A percentile compares a stretch with the other conserved stretches of the same genome.
Conservation (phyloP, 2,113 vertebrate genomes). For the Coryphaenoides rupestris region DNA sequence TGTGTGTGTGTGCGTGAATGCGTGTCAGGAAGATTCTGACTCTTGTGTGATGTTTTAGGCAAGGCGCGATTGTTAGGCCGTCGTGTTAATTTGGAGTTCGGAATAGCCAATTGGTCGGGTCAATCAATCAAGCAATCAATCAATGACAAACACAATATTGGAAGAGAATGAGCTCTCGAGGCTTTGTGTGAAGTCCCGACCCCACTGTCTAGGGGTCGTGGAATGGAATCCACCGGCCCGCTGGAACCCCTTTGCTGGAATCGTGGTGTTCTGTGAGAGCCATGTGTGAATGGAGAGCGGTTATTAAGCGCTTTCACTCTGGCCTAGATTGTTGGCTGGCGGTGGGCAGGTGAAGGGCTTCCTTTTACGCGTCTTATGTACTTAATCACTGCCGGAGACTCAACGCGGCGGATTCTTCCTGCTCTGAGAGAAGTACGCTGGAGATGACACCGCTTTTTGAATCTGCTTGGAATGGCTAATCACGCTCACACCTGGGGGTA, state of each 20-base stretch:
- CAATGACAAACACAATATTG: not conserved
- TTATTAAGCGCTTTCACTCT: conserved; percentile 7
- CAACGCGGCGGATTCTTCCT: too few relatives aligned
- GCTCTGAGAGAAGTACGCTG: too few relatives aligned
- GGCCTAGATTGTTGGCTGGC: not conserved
- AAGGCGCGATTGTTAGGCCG: conserved; percentile 23
- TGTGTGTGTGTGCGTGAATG: too few relatives aligned
- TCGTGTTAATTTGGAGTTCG: conserved; percentile 24
- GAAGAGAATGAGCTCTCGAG: conserved; percentile 1
- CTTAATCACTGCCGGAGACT: not conserved
- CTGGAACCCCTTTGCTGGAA: conserved; percentile 8
- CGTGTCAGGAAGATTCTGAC: not conserved
- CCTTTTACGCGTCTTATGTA: not conserved
- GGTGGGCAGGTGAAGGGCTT: not conserved
- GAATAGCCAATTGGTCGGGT: not conserved
- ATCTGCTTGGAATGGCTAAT: too few relatives aligned
- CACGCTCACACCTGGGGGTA: too few relatives aligned
- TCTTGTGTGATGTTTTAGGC: not conserved
- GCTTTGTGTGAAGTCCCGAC: conserved; percentile 21
- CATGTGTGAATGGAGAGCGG: conserved; percentile 15
- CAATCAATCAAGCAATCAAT: too few relatives aligned
- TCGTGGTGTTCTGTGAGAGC: conserved; percentile 17
- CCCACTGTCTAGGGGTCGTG: conserved; percentile 11
- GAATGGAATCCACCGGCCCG: not conserved
- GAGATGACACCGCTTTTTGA: too few relatives aligned